Conservation (phyloP, 2,113 vertebrate species). For the Holacanthus passer region DNA sequence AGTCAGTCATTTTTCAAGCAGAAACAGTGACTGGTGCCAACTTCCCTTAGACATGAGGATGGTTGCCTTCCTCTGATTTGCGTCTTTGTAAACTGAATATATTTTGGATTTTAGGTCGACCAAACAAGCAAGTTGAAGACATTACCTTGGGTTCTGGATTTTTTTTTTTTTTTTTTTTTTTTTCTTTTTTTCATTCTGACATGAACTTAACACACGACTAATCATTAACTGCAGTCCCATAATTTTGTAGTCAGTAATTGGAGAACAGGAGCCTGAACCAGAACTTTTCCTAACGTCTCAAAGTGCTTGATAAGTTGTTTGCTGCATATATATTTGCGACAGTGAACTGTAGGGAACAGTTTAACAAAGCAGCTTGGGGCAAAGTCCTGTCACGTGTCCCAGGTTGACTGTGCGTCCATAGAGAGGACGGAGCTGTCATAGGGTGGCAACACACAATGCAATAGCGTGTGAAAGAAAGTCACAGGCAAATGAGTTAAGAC, state of each 20-base stretch:
- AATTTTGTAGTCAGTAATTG: not conserved
- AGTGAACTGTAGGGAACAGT: slow-evolving; percentile 41
- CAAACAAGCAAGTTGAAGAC: not conserved
- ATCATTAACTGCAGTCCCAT: not conserved
- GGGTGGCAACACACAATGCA: slow-evolving; percentile 34
- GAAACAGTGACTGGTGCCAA: not conserved
- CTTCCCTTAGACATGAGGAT: not conserved
- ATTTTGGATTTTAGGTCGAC: not conserved
- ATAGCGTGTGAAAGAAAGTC: not conserved
- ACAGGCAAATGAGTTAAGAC: not conserved
- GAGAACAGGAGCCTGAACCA: not conserved
- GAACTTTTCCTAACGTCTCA: not conserved
- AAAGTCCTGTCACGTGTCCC: slow-evolving; percentile 50
- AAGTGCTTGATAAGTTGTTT: slow-evolving; percentile 29
- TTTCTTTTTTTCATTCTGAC: not conserved
- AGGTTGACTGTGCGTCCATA: slow-evolving; percentile 40
- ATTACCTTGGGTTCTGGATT: not conserved
- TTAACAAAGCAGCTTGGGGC: slow-evolving; percentile 7
- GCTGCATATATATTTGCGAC: slow-evolving; percentile 41
- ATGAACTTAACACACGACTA: not conserved
- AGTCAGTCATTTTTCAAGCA: not conserved
- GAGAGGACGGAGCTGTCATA: slow-evolving; percentile 46
- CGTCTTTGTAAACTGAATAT: not conserved
- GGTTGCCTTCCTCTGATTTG: not conserved
- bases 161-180: too few relatives aligned